phyloP scores from a whole-genome alignment of 2,797 vertebrate genomes.

The Eleutherodactylus coqui region DNA sequence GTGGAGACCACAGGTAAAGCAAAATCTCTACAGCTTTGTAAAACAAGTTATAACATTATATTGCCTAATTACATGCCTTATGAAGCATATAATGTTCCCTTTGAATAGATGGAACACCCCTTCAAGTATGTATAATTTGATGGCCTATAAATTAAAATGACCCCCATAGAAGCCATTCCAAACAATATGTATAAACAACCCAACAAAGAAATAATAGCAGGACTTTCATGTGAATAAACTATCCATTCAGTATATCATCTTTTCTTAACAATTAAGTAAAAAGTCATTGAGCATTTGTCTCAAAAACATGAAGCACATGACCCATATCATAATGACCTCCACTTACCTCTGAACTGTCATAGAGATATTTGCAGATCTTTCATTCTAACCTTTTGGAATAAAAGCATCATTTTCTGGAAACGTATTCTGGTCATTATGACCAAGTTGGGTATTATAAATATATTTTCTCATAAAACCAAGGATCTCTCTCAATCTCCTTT shows the following conservation, averaged over 20 bases:
- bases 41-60: no score
- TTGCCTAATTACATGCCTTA: no score
- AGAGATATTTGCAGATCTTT: conserved; percentile 53
- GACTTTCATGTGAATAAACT: background rate
- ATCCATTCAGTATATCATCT: background rate
- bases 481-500: conserved; percentile 52
- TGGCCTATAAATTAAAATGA: background rate
- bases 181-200: background rate
- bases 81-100: no score
- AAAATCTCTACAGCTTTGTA: no score
- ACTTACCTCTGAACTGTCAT: conserved; percentile 41
- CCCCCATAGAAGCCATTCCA: background rate
- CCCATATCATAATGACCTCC: conserved; percentile 33
- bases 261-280: background rate
- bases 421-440: conserved; percentile 52
- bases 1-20: no score
- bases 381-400: conserved; percentile 55
- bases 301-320: background rate
- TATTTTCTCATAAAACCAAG: conserved; percentile 61
- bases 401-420: conserved; percentile 60
- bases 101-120: no score
- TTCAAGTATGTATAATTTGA: background rate
- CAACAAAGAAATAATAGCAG: background rate
- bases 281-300: background rate
- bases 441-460: conserved; percentile 63